Base-by-base conservation (phyloP, 2,797 vertebrate genomes). In the Chromis chromis region DNA sequence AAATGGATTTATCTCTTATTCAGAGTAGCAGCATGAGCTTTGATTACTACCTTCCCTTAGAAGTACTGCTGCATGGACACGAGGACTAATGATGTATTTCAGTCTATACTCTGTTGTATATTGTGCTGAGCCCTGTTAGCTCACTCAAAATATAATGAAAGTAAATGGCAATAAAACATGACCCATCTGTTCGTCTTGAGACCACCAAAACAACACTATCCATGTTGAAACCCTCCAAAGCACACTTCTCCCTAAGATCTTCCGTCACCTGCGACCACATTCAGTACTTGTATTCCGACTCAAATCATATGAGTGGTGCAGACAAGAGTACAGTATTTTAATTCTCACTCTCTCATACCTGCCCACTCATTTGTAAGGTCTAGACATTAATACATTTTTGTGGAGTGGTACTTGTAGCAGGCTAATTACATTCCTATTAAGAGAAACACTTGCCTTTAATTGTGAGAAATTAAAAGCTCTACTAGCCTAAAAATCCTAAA, bases 331-430 rank as follows among this genome's bases (percentile, higher is more conserved):
- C 70, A 65, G 14, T 62, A 50, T 77, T 84, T 83, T 60, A 61
- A 70, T 79, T 70, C 58, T 28, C 33, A 60, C 27, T 60, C 70
- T 54, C 61, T 85, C 59, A 56, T 62, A 65, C 39, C 72, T 78
- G 68, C 85, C 71, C 81, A 79, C 74, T 86, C 71, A 63, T 70
- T 82, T 74, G 28, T 54, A 69, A 82, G 65, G 74, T 83, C 78
- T 77, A 56, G 67, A 55, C 62, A 74, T 67, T 69, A 61, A 84
- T 56, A 64, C 14, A 70, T 68, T 83, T 88, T 77, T 64, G 72
- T 78, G 65, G 58, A 81, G 69, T 79, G 66, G 56, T 66, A 78
- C 76, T 85, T 70, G 60, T 70, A 63, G 53, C 22, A 62, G 28
- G 28, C 39, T 71, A 75, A 84, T 86, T 83, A 68, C 53, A 60